phyloP scores from a whole-genome alignment of 1,140 invertebrate species.

The Drosophila orena region DNA sequence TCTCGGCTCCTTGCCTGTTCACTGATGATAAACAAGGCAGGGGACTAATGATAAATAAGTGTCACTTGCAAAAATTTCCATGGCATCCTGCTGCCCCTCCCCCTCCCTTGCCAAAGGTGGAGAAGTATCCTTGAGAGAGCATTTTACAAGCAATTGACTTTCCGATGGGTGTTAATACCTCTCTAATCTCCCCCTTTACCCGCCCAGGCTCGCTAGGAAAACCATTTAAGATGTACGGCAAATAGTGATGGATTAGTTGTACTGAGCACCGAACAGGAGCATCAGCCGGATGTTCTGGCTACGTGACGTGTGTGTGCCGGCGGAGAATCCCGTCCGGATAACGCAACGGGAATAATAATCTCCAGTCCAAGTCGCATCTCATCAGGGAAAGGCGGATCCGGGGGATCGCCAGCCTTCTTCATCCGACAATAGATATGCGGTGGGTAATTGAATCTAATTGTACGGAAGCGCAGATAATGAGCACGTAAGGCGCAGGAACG shows the following conservation, averaged over 20 bases:
- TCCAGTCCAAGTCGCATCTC: constrained; percentile 13
- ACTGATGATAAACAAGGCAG: constrained; percentile 56
- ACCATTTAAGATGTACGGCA: constrained; percentile 37
- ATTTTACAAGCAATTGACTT: constrained; percentile 75
- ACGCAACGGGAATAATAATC: constrained; percentile 36
- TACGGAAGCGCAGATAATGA: constrained; percentile 77
- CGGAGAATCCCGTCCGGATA: constrained; percentile 9
- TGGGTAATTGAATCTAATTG: constrained; percentile 82
- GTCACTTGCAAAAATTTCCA: constrained; percentile 55
- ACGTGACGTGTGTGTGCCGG: constrained; percentile 32
- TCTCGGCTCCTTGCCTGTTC: constrained; percentile 13
- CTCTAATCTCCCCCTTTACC: constrained; percentile 42
- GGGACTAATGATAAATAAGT: constrained; percentile 77
- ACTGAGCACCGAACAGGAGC: constrained; percentile 2
- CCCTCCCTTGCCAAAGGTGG: constrained; percentile 11
- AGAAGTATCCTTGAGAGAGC: constrained; percentile 40
- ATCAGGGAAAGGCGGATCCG: constrained; percentile 6
- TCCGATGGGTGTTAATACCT: constrained; percentile 64
- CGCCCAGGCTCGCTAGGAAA: constrained; percentile 1
- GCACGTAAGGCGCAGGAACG: constrained; percentile 66
- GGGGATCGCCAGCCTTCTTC: constrained; percentile 11
- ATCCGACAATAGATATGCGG: constrained; percentile 32
- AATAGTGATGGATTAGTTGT: constrained; percentile 53
- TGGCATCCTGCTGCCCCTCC: constrained; percentile 6
- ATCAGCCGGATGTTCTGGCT: constrained; percentile 7